phyloP scores from a whole-genome alignment of 2,113 vertebrate species.

The Mormyrus iriodes region DNA sequence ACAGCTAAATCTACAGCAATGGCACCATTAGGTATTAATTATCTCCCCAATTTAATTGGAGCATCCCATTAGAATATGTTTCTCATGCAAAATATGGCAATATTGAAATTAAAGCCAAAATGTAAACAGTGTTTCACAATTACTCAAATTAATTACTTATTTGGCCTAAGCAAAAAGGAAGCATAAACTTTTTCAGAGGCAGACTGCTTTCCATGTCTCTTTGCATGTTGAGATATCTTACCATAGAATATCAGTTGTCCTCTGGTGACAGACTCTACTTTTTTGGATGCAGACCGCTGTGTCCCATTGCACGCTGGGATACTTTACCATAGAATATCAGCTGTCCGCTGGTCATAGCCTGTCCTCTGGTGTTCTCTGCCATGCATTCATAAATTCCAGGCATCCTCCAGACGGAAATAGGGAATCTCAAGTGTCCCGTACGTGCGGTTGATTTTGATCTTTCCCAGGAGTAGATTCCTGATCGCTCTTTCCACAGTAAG shows the following conservation, averaged over 20 bases:
- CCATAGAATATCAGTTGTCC: not conserved
- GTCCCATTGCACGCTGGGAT: not conserved
- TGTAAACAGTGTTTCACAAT: not conserved
- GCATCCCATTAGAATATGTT: not conserved
- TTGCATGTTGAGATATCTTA: not conserved
- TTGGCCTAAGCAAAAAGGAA: not conserved
- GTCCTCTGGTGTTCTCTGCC: conserved; percentile 83
- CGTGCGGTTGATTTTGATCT: conserved; percentile 75
- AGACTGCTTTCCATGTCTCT: too few relatives aligned
- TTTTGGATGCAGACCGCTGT: too few relatives aligned
- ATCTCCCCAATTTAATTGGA: conserved; percentile 5
- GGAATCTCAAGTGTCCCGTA: conserved; percentile 83
- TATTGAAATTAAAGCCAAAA: not conserved
- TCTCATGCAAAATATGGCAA: conserved; percentile 10
- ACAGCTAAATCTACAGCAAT: conserved; percentile 7
- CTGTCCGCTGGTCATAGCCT: not conserved
- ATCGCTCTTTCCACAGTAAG: conserved; percentile 82
- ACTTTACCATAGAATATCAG: not conserved
- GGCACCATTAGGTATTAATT: conserved; percentile 15
- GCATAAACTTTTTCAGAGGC: not conserved
- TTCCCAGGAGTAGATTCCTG: conserved; percentile 72
- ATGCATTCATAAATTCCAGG: conserved; percentile 81
- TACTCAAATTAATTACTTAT: conserved; percentile 9
- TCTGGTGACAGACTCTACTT: not conserved
- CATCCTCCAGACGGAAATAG: conserved; percentile 86